A percentile compares a stretch with the other conserved stretches of the same genome.
phyloP scores from a whole-genome alignment of 2,797 vertebrate genomes.

The Neosilurus hyrtlii region DNA sequence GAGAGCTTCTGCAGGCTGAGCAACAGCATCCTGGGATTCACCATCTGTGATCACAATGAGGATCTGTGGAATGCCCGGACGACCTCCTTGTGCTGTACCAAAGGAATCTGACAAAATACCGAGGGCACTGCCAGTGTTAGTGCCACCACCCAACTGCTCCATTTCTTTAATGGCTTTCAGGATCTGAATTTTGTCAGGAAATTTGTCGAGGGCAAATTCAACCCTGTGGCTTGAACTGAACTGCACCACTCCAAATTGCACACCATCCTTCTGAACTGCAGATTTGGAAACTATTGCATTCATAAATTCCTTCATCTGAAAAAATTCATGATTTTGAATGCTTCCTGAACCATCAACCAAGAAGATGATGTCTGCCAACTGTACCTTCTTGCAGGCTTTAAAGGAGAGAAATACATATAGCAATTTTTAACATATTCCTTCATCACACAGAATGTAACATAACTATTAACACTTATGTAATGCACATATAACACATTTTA shows the following conservation, averaged over 20 bases:
- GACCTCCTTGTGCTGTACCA: slow-evolving; percentile 55
- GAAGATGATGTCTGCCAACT: slow-evolving; percentile 75
- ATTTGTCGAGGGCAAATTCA: slow-evolving; percentile 70
- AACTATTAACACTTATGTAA: too few species aligned
- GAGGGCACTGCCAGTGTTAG: slow-evolving; percentile 75
- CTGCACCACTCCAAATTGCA: slow-evolving; percentile 79
- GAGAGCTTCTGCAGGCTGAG: slow-evolving; percentile 65
- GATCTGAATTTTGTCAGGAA: slow-evolving; percentile 46
- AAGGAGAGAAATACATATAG: slow-evolving; percentile 9
- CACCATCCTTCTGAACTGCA: slow-evolving; percentile 63
- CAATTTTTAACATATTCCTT: not conserved
- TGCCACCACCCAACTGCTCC: slow-evolving; percentile 56
- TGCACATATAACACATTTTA: too few species aligned
- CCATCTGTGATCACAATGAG: slow-evolving; percentile 83
- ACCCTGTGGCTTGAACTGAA: slow-evolving; percentile 64
- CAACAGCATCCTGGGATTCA: slow-evolving; percentile 72
- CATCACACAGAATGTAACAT: too few species aligned
- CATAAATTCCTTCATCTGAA: slow-evolving; percentile 74
- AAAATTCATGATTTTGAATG: slow-evolving; percentile 64
- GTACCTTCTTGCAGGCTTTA: slow-evolving; percentile 73
- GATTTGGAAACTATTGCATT: slow-evolving; percentile 68
- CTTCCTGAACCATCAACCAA: slow-evolving; percentile 78
- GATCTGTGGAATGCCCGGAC: slow-evolving; percentile 69
- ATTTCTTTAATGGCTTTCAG: not conserved
- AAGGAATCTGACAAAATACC: slow-evolving; percentile 55